Evolutionary conservation across 2,797 vertebrate species (phyloP), one percentile per base, ranked within the genome.

Genomic region (Brachyalestes nurse): DNA sequence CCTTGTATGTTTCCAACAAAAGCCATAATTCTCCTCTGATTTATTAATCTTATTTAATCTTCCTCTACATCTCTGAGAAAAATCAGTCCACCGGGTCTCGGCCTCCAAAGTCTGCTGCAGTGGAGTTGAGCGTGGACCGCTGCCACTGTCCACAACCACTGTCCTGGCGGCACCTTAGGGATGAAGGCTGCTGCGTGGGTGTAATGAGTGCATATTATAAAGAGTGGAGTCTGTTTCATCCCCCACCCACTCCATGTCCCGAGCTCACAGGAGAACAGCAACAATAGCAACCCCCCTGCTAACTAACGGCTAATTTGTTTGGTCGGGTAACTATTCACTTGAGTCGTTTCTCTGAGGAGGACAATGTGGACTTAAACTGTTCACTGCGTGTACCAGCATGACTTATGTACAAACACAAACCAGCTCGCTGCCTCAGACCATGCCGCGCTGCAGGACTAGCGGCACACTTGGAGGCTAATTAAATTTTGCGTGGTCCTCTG

Each of bases 381-480:
- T 80, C 47, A 51, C 19, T 1, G 40, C 69, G 55, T 81, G 25
- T 5, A 75, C 84, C n/a, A 8, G 57, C 69, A 77, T 72, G 34
- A 61, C n/a, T 80, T 86, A 75, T 76, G 83, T 81, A 60, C 55
- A 77, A 82, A 72, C 79, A 82, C 80, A 78, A 71, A 28, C 5
- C 72, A 53, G 25, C 38, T 58, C 55, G 45, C 55, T 38, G 55
- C 65, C 81, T 65, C 51, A 79, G 55, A 58, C 51, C 64, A 51
- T 53, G 62, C 74, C 66, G 23, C 19, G 34, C 25, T 17, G 4
- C 6, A 69, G 67, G 80, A 82, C 90, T 88, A 72, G 42, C 17
- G 88, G 87, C 86, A 80, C 84, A 91, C 89, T 90, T 90, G 88
- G 85, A 91, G 86, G 85, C 85, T 90, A 88, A 90, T 91, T 91